Conservation (phyloP, 2,797 vertebrate genomes). For the Euthynnus affinis region DNA sequence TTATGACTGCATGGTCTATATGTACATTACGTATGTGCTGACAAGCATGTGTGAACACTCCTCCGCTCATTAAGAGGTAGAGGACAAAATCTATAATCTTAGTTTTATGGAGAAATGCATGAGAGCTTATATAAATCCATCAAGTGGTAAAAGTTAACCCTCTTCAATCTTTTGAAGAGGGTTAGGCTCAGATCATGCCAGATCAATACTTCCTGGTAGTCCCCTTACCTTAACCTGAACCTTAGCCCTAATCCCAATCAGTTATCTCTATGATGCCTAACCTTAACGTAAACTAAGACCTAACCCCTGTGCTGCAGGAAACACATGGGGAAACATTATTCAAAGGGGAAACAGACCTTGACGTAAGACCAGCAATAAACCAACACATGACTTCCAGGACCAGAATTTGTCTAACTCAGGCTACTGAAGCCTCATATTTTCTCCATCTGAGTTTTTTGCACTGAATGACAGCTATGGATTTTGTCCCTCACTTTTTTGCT, state of each 20-base stretch:
- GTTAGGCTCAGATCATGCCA: neutral
- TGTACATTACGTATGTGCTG: neutral
- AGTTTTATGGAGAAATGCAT: neutral
- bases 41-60: too few species aligned
- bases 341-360: constrained; percentile 38
- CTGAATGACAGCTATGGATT: too few species aligned
- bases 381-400: neutral
- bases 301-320: constrained; percentile 25
- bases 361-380: constrained; percentile 50
- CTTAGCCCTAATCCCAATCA: constrained; percentile 5
- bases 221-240: neutral
- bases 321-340: constrained; percentile 46
- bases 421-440: constrained; percentile 11
- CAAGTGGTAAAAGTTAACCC: neutral
- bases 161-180: neutral
- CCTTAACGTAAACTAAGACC: constrained; percentile 15
- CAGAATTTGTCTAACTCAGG: neutral
- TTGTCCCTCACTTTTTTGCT: too few species aligned
- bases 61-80: neutral
- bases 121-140: neutral
- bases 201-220: neutral
- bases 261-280: constrained; percentile 31
- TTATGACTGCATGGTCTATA: neutral
- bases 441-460: constrained; percentile 28
- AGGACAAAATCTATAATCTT: neutral